Base-by-base conservation (phyloP, 1,140 invertebrate species). In the Drosophila biarmipes region DNA sequence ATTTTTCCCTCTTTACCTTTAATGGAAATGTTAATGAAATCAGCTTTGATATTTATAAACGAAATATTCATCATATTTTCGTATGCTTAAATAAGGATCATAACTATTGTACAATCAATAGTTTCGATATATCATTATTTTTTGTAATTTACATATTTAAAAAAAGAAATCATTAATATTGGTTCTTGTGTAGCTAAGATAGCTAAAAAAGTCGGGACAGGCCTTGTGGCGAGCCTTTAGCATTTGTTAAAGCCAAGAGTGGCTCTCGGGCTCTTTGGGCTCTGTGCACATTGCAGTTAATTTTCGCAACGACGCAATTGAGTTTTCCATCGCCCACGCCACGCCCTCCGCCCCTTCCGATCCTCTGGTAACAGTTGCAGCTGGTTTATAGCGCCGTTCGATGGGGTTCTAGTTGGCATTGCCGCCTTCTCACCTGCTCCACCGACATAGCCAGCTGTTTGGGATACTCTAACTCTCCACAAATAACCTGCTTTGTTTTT, bases 281-380 rank as follows among this genome's bases (percentile, higher is more conserved):
- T 17, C 46, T 58, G 17, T 67, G 61, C 53, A 80, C 55, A 67
- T 75, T 78, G 81, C 63, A 81, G 82, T 66, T 86, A 87, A 86
- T 87, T 86, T 86, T 87, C 43, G 82, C 78, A 81, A 86, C 81
- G 68, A 86, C 74, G 82, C 82, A 86, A 86, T 86, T 78, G 73
- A 81, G 73, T 62, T 63, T 54, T 54, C 56, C 61, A 75, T 38
- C 72, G 58, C 61, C 63, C 67, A 85, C 80, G 78, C 82, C 82
- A 86, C 81, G 82, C 78, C 62, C 52, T 52, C 76, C 67, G 61
- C 73, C 63, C 78, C 48, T 29, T 38, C 12, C 10, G 27, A 34
- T 37, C 51, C 29, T 56, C 34, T 40, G 11, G 48, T 34, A 37
- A 52, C 66, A 57, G 35, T 48, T 67, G 80, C 79, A 78, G 76